A percentile compares a stretch with the other conserved stretches of the same genome.
Conservation (phyloP, 2,113 vertebrate species). For the Symphodus melops region DNA sequence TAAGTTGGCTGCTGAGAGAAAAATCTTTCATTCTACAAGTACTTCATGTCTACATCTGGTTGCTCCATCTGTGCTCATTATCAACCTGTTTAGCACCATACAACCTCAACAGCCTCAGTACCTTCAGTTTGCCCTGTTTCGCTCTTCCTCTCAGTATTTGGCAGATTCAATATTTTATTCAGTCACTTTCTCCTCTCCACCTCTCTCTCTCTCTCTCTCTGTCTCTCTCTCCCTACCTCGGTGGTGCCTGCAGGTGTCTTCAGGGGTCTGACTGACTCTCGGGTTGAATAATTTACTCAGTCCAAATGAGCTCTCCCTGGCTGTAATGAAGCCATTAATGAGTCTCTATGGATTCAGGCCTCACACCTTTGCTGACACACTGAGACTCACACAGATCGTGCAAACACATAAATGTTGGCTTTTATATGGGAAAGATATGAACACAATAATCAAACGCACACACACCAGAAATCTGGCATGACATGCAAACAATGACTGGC, state of each 20-base stretch:
- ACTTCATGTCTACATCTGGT: background rate
- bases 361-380: conserved; percentile 14
- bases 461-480: background rate
- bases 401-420: background rate
- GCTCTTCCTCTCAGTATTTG: background rate
- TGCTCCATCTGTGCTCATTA: background rate
- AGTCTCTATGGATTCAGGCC: conserved; percentile 50
- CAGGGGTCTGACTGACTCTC: conserved; percentile 29
- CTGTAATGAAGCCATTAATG: conserved; percentile 67
- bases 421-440: background rate
- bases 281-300: conserved; percentile 63
- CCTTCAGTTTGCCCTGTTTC: background rate
- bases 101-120: background rate
- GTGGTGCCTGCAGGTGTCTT: conserved; percentile 45
- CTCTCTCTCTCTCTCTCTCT: background rate
- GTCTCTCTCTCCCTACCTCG: conserved; percentile 15
- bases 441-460: background rate
- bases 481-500: conserved; percentile 9
- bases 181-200: background rate
- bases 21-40: too few species aligned
- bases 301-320: conserved; percentile 58
- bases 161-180: conserved; percentile 10
- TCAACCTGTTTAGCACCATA: background rate
- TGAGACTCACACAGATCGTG: background rate
- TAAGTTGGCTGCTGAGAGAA: too few species aligned